Conservation (phyloP, 23 tunicate species). For the Ciona savignyi region DNA sequence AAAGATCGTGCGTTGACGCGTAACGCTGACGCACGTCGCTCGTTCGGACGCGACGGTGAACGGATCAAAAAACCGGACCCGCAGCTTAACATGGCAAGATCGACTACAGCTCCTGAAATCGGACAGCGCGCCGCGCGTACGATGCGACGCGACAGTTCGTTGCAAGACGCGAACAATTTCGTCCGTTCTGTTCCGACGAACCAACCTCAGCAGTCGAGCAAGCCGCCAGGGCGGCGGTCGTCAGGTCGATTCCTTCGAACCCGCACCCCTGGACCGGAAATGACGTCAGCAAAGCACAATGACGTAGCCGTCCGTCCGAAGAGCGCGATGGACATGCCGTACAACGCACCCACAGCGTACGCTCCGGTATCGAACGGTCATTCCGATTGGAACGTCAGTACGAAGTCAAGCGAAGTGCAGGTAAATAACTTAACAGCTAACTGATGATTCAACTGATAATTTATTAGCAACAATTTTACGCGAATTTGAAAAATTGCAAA, state of each 20-base stretch:
- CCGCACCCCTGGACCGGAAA: conserved; percentile 85
- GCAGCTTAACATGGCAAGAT: conserved; percentile 11
- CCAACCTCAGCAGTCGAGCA: conserved; percentile 3
- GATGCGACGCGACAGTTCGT: neutral
- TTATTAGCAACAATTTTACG: no score
- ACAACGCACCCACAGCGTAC: neutral
- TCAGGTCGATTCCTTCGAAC: conserved; percentile 48
- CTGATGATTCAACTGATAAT: no score
- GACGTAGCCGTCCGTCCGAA: conserved; percentile 50
- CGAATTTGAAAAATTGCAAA: no score
- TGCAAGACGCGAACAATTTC: conserved; percentile 10
- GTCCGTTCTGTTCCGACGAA: neutral
- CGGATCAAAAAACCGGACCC: neutral
- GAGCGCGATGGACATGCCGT: conserved; percentile 86
- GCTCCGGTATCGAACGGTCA: neutral
- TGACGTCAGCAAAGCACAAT: conserved; percentile 24
- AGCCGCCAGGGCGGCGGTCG: conserved; percentile 31
- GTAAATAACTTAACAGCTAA: neutral
- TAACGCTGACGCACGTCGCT: conserved; percentile 11
- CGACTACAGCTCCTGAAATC: conserved; percentile 28
- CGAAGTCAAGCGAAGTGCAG: neutral
- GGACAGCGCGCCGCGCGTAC: conserved; percentile 4
- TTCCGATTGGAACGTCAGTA: conserved; percentile 3
- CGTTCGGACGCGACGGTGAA: conserved; percentile 1
- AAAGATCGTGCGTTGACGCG: conserved; percentile 5